Percentiles rank a stretch among this genome's conserved stretches.
phyloP scores from a whole-genome alignment of 2,113 vertebrate species.

The Triplophysa tibetana region DNA sequence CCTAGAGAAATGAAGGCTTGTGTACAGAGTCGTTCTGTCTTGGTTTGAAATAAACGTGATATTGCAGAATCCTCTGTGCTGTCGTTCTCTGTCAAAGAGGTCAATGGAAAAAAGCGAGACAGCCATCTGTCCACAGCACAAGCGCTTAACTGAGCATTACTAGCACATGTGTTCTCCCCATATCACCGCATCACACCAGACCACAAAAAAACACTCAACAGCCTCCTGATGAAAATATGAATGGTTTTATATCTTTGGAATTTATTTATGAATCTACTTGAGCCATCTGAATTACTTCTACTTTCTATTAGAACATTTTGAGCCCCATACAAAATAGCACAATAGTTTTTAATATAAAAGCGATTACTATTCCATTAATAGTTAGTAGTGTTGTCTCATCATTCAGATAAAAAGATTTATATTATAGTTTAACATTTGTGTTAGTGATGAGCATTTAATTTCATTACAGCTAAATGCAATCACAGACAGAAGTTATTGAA shows the following conservation, averaged over 20 bases:
- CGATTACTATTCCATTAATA: too few relatives aligned
- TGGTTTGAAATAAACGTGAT: slow-evolving; percentile 23
- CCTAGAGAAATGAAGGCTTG: neutral
- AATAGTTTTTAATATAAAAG: too few relatives aligned
- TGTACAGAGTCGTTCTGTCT: neutral
- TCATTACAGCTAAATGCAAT: too few relatives aligned
- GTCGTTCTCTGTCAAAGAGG: slow-evolving; percentile 8
- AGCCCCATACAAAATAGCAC: too few relatives aligned
- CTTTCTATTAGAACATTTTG: too few relatives aligned
- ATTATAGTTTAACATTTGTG: too few relatives aligned
- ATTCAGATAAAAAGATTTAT: too few relatives aligned
- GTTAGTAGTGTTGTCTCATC: too few relatives aligned
- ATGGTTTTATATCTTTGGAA: too few relatives aligned
- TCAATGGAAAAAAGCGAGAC: slow-evolving; percentile 11
- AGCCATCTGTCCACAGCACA: slow-evolving; percentile 65
- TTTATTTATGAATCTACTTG: too few relatives aligned
- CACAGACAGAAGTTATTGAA: neutral
- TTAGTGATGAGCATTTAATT: too few relatives aligned
- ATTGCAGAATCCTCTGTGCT: slow-evolving; percentile 27
- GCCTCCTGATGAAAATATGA: neutral
- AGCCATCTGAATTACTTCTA: too few relatives aligned
- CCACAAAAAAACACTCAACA: slow-evolving; percentile 7
- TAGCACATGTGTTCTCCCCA: slow-evolving; percentile 40
- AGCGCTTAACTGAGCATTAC: slow-evolving; percentile 61
- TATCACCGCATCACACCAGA: slow-evolving; percentile 33